Evolutionary conservation across 35 echinoderm and acorn worm genomes (phyloP), one percentile per base, ranked within the genome.

Genomic region (Lytechinus variegatus): DNA sequence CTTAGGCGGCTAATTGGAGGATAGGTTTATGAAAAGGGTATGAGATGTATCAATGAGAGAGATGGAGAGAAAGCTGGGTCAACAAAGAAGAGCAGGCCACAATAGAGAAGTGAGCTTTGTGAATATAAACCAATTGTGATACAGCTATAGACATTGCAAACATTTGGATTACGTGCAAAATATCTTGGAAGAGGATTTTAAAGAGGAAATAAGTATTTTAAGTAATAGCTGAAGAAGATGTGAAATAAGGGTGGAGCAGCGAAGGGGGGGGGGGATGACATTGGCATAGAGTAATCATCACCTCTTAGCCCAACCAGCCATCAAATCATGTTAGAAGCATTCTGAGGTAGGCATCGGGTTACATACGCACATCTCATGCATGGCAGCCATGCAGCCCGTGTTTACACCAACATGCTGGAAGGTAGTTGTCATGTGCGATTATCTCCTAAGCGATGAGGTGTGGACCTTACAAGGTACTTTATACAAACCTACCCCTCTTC

Each of bases 321-420:
- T 90, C 88, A 90, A 90, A 90, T 90, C 88, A 90, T 90, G 88
- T 90, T 90, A 90, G 88, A 12, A 90, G 88, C 88, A 90, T 90
- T 52, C 88, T 21, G 28, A 90, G 88, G 27, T 10, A 54, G 88
- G 88, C 88, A 90, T 90, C 27, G 52, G 28, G 52, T 90, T 90
- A 90, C 88, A 90, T 90, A 90, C 88, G 52, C 52, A 52, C 88
- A 54, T 90, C 88, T 90, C 88, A 90, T 90, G 88, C 88, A 90
- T 90, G 88, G 88, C 28, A n/a, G 29, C 28, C 16, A 33, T 90
- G 27, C 11, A 54, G 88, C 12, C 33, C 4, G 88, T 54, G 88
- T 90, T 90, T 90, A 90, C 88, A 90, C 52, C 52, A 44, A 52
- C 7, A 44, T 44, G 5, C n/a, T 8, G 88, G 88, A 79, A 24